Conservation (phyloP, 37 sponge, comb jelly and placozoan species). For the Axinella damicornis region DNA sequence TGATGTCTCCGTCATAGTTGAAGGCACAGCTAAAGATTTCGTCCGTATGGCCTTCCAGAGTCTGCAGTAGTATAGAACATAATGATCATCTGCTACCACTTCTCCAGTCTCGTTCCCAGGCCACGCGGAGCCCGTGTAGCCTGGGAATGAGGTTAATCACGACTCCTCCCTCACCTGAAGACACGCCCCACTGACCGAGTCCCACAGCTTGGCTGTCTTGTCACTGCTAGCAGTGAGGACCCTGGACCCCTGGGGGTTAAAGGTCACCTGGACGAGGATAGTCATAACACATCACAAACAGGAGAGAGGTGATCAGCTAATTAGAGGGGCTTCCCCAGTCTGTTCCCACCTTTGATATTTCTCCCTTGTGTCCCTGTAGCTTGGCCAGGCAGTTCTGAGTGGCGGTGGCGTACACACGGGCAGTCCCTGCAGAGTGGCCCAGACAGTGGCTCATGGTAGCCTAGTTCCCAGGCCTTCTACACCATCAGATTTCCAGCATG, state of each 20-base stretch:
- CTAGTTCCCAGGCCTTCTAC: no score
- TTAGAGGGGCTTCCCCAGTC: background rate
- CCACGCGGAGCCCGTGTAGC: no score
- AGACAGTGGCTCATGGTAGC: background rate
- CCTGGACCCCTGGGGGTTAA: constrained; percentile 93
- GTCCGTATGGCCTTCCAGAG: constrained; percentile 94
- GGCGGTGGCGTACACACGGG: constrained; percentile 69
- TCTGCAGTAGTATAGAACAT: constrained; percentile 46
- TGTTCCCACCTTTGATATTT: constrained; percentile 84
- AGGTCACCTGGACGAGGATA: constrained; percentile 55
- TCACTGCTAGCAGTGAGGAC: constrained; percentile 93
- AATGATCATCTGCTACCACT: background rate
- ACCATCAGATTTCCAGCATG: background rate
- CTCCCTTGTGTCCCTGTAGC: constrained; percentile 92
- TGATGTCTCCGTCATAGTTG: constrained; percentile 96
- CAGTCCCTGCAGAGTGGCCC: constrained; percentile 51
- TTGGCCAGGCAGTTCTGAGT: constrained; percentile 74
- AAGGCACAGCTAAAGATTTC: constrained; percentile 96
- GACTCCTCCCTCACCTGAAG: constrained; percentile 66
- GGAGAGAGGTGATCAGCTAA: background rate
- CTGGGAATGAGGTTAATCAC: background rate
- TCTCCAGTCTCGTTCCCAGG: background rate
- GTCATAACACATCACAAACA: no score
- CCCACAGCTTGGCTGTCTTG: constrained; percentile 95
- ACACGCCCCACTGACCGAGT: constrained; percentile 74